Base-by-base conservation (phyloP, 2,888 invertebrate genomes). In the Panopea generosa region DNA sequence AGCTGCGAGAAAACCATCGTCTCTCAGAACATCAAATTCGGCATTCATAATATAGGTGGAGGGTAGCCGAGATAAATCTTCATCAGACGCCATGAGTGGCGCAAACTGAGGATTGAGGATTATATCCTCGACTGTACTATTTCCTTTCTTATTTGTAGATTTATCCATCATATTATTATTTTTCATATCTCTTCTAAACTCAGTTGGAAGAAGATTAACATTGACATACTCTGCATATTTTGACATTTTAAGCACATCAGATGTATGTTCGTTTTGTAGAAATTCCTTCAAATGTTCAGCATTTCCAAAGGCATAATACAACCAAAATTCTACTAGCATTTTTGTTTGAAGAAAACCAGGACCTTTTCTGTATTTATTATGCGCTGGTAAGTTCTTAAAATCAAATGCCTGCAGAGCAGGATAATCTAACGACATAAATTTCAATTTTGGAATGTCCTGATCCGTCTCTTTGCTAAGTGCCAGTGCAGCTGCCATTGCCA, bases 371-470 rank as follows among this genome's bases (percentile, higher is more conserved):
- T 77, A 69, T 43, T 73, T 70, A 9, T 73, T 24, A 73, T 90
- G 85, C 4, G 83, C 81, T 2, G 89, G 87, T 18, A 87, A 79
- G 61, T 86, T 84, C 7, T 33, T 33, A 69, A 92, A 90, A 70
- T 90, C 89, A 73, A 92, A 86, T 16, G 87, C 81, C 55, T 85
- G 85, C 0, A 85, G 66, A 2, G 69, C 77, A 1, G 84, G 85
- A 47, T 84, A 83, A 43, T 83, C 77, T 3, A 85, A 45, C 0
- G 78, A 65, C 57, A 80, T 82, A n/a, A 83, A 66, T 45, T 70
- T 77, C 18, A 83, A 22, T 18, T 27, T 61, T 16, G 73, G 84
- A 7, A 78, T 49, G n/a, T 56, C 43, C 4, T 55, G 47, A 14
- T 69, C 55, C 14, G 45, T 60, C 60, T 85, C 84, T 43, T 77